Conservation (phyloP, 1,140 invertebrate species). For the Capitella teleta region DNA sequence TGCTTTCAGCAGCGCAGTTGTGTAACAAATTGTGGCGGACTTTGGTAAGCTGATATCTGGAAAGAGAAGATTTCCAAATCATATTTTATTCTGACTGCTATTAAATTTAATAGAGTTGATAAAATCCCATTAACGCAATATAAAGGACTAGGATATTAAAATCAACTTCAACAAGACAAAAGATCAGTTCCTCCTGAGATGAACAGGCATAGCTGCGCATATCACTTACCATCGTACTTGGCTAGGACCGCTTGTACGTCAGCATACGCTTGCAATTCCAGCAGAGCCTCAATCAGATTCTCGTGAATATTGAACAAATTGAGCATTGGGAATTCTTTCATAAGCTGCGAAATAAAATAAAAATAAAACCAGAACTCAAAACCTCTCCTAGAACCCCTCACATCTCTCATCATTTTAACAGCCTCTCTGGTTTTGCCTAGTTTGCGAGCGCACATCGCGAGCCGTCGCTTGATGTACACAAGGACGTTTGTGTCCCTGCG, state of each 20-base stretch:
- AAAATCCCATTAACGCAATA: no score
- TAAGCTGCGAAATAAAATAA: constrained; percentile 50
- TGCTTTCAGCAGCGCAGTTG: constrained; percentile 85
- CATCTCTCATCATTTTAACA: constrained; percentile 91
- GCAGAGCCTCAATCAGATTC: constrained; percentile 87
- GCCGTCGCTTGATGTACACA: constrained; percentile 83
- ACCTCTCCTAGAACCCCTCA: constrained; percentile 32
- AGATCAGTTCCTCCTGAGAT: no score
- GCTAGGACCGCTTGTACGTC: constrained; percentile 92
- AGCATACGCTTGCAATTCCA: constrained; percentile 93
- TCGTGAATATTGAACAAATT: constrained; percentile 93
- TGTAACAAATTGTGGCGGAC: constrained; percentile 95
- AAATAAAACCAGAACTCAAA: neutral
- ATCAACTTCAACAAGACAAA: no score
- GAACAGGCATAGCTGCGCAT: no score
- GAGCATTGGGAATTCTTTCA: constrained; percentile 95
- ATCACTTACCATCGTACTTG: constrained; percentile 67
- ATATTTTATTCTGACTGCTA: no score
- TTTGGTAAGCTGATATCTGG: constrained; percentile 84
- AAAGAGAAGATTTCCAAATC: constrained; percentile 19
- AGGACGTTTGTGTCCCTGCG: constrained; percentile 85
- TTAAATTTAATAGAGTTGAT: no score
- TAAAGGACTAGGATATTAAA: no score
- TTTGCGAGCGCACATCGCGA: constrained; percentile 94
- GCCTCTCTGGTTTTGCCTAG: constrained; percentile 82